These are phyloP conservation scores for Hemaris fuciformis DNA, from an alignment of 2,888 invertebrate genomes.

Conservation along the genomic window DNA sequence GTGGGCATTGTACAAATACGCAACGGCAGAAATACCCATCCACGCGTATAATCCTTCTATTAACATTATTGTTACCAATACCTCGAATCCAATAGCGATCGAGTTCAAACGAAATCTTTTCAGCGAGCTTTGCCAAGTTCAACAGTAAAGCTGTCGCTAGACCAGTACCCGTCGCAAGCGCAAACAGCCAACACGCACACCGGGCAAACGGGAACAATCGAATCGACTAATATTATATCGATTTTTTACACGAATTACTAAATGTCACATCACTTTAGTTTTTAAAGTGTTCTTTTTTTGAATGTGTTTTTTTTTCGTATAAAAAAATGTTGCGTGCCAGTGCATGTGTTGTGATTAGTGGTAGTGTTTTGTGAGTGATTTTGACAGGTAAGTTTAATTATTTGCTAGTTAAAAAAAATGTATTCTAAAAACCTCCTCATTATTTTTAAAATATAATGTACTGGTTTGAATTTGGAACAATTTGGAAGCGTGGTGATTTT, in stretches of 20 bases:
- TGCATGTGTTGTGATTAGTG: conserved; percentile 18
- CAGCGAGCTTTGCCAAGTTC: conserved; percentile 72
- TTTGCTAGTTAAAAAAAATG: neutral
- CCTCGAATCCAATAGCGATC: conserved; percentile 2
- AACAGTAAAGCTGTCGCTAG: conserved; percentile 55
- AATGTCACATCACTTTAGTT: neutral
- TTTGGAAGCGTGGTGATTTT: no score
- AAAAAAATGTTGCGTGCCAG: conserved; percentile 12
- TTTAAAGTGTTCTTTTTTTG: conserved; percentile 5
- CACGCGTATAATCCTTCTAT: conserved; percentile 5
- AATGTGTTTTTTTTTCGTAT: neutral
- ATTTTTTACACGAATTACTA: conserved; percentile 27
- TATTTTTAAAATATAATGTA: neutral
- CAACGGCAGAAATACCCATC: neutral
- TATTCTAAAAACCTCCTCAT: no score
- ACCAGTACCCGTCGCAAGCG: conserved; percentile 69
- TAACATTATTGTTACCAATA: conserved; percentile 7
- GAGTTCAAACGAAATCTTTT: conserved; percentile 47
- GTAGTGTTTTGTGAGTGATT: conserved; percentile 17
- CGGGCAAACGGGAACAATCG: conserved; percentile 16
- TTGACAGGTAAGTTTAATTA: conserved; percentile 24
- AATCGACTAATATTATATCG: conserved; percentile 29
- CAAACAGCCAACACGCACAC: conserved; percentile 65
- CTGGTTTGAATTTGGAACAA: neutral
- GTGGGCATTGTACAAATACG: neutral